phyloP scores from a whole-genome alignment of 2,888 invertebrate genomes.

The Eristalis arbustorum region DNA sequence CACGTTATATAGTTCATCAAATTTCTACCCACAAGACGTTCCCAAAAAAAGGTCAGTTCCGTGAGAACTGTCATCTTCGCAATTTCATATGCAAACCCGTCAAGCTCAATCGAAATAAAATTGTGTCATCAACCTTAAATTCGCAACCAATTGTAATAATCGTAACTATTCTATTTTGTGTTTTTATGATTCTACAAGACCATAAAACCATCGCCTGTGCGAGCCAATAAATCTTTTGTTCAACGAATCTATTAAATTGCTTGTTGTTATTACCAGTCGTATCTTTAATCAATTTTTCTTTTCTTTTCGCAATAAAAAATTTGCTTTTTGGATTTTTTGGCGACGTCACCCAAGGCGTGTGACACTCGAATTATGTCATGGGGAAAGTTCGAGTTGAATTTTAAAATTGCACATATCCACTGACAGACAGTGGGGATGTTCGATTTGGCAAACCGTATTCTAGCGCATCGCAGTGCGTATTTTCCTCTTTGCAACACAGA shows the following conservation, averaged over 20 bases:
- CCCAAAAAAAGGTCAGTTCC: not conserved
- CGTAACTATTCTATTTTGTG: not conserved
- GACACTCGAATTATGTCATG: not conserved
- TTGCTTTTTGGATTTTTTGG: not conserved
- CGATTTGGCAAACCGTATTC: too few species aligned
- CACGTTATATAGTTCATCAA: too few species aligned
- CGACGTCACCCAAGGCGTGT: not conserved
- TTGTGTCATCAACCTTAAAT: slow-evolving; percentile 7
- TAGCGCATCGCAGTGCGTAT: not conserved
- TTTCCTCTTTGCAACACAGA: not conserved
- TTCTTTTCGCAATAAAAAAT: not conserved
- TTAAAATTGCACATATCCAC: not conserved
- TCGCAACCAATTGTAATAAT: not conserved
- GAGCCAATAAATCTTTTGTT: slow-evolving; percentile 3
- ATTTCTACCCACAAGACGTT: not conserved
- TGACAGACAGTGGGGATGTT: not conserved
- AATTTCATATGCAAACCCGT: not conserved
- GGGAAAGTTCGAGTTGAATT: too few species aligned
- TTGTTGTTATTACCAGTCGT: not conserved
- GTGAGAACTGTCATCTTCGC: not conserved
- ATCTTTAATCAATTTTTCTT: not conserved
- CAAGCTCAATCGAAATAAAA: not conserved
- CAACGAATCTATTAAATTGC: not conserved
- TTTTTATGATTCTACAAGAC: not conserved
- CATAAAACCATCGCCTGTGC: not conserved